Evolutionary conservation across 2,888 invertebrate species (phyloP), one percentile per base, ranked within the genome.

Genomic region (Meteorus colon): DNA sequence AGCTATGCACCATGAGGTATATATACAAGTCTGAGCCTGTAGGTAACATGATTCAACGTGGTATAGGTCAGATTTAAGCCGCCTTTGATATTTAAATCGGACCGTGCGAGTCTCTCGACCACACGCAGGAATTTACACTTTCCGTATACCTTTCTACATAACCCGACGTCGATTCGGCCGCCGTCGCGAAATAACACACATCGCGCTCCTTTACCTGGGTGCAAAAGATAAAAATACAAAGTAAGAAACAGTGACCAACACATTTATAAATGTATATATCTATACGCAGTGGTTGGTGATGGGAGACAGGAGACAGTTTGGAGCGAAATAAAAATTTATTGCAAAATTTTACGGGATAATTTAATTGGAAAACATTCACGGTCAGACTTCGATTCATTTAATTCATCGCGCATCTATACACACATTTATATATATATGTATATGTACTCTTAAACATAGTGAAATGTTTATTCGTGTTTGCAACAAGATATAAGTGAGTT

Each of bases 51-150:
- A 88, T 89, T 89, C 89, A 88, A 84, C 86, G 88, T 88, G 89
- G 88, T 89, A 88, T 88, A 89, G 89, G 89, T 89, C 89, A 89
- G 89, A 89, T 88, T 86, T 88, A 87, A 88, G 87, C 89, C 89
- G 88, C 89, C 89, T 89, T 89, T 89, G 89, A 89, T 89, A 89
- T 89, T 89, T 88, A 89, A 89, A 89, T 89, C 88, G 86, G 81
- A 81, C 82, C 80, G 79, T 80, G 78, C 76, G 69, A 76, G 74
- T 70, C 72, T 81, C 82, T 80, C 85, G 88, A 88, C 87, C 87
- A 87, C 87, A 88, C 76, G 73, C 87, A 87, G 82, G 83, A 88
- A 88, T 89, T 88, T 87, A 86, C 88, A 86, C 86, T 87, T 85
- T 85, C 85, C 80, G 84, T 81, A 82, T 72, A 72, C 79, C 83